Conservation (phyloP, 1,140 invertebrate species). For the Ostrea edulis region DNA sequence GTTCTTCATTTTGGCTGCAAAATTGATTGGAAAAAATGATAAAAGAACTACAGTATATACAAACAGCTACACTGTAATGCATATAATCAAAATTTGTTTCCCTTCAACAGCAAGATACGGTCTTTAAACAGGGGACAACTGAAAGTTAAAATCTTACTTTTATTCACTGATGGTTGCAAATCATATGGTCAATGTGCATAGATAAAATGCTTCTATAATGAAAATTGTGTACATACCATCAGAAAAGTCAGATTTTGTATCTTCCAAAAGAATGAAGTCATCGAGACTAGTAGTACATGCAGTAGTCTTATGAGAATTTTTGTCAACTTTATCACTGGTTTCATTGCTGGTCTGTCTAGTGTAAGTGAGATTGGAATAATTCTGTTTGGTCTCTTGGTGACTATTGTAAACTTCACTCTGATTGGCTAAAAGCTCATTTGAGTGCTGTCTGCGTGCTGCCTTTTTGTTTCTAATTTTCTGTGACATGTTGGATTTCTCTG, state of each 20-base stretch:
- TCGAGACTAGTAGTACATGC: background rate
- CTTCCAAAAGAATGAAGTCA: background rate
- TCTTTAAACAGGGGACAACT: too few relatives aligned
- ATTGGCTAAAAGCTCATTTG: conserved; percentile 39
- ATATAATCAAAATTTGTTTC: background rate
- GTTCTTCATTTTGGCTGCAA: conserved; percentile 58
- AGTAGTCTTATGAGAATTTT: conserved; percentile 15
- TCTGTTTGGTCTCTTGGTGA: background rate
- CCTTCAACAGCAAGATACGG: too few relatives aligned
- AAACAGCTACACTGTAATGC: background rate
- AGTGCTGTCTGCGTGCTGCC: conserved; percentile 60
- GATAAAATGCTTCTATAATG: background rate
- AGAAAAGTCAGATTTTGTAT: conserved; percentile 6
- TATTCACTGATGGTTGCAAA: background rate
- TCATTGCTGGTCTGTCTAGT: background rate
- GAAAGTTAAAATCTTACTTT: too few relatives aligned
- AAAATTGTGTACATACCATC: background rate
- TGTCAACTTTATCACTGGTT: background rate
- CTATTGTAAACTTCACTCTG: conserved; percentile 15
- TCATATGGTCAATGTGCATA: background rate
- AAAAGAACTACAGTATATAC: background rate
- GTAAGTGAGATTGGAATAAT: background rate
- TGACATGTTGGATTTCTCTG: conserved; percentile 65
- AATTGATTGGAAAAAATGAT: background rate
- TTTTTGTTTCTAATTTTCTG: conserved; percentile 59